phyloP scores from a whole-genome alignment of 2,797 vertebrate genomes.

The Cuniculus paca region DNA sequence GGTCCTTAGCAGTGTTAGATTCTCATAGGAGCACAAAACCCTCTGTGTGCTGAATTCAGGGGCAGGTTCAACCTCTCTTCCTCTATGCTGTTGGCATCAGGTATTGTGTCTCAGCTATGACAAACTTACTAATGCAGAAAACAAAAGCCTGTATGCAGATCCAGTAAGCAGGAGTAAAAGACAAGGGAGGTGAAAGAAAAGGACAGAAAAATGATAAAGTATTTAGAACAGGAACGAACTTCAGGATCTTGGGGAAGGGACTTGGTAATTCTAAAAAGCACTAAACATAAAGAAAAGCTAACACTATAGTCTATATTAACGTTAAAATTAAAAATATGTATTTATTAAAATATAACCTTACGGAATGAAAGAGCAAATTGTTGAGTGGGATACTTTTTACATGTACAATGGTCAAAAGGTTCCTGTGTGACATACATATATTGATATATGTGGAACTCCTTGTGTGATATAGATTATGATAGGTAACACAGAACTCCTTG shows the following conservation, averaged over 20 bases:
- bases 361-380: neutral
- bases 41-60: neutral
- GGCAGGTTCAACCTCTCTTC: neutral
- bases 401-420: neutral
- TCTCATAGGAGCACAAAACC: neutral
- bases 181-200: neutral
- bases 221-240: neutral
- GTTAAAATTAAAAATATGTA: neutral
- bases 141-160: neutral
- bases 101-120: neutral
- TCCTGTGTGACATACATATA: neutral
- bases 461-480: neutral
- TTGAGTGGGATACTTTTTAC: neutral
- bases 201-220: neutral
- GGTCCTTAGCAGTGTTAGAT: neutral
- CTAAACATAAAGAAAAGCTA: neutral
- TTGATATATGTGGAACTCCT: neutral
- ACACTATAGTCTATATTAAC: neutral
- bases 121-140: neutral
- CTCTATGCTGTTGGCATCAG: neutral
- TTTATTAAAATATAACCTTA: conserved; percentile 34
- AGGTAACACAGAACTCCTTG: neutral
- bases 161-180: neutral
- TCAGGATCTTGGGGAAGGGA: neutral
- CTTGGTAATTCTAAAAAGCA: neutral